These are phyloP conservation scores for Buphagus erythrorhynchus DNA, from an alignment of 2,797 vertebrate genomes.

Conservation along the genomic window DNA sequence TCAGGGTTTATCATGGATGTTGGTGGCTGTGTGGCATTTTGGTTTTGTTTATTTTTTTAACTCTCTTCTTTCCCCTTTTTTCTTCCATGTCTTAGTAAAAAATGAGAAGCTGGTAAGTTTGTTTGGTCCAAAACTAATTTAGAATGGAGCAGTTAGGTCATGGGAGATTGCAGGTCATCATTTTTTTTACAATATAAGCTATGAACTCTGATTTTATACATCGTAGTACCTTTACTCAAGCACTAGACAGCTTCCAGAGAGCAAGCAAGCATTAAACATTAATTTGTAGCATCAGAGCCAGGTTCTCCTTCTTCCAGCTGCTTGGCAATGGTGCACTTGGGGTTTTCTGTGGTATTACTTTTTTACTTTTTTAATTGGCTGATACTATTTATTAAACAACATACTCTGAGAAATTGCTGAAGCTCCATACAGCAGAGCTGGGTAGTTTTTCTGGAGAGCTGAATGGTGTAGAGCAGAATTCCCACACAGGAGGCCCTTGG, in stretches of 20 bases:
- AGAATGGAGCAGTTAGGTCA: not conserved
- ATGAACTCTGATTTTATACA: not conserved
- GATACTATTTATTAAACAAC: not conserved
- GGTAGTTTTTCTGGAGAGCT: not conserved
- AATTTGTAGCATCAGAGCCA: not conserved
- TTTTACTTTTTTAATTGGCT: not conserved
- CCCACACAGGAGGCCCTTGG: not conserved
- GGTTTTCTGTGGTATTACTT: not conserved
- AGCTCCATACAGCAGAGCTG: not conserved
- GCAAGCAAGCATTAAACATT: not conserved
- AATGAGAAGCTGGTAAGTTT: not conserved
- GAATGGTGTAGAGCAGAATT: not conserved
- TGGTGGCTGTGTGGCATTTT: not conserved
- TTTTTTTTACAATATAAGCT: not conserved
- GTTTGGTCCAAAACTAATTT: not conserved
- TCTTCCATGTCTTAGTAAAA: not conserved
- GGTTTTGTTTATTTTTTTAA: accelerated
- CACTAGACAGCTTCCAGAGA: not conserved
- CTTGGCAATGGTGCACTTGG: not conserved
- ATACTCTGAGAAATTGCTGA: not conserved
- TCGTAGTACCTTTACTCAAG: not conserved
- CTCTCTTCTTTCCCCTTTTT: not conserved
- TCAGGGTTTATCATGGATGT: not conserved
- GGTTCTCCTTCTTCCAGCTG: not conserved
- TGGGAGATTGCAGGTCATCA: not conserved